Base-by-base conservation (phyloP, 1,140 invertebrate species). In the Pollicipes pollicipes region DNA sequence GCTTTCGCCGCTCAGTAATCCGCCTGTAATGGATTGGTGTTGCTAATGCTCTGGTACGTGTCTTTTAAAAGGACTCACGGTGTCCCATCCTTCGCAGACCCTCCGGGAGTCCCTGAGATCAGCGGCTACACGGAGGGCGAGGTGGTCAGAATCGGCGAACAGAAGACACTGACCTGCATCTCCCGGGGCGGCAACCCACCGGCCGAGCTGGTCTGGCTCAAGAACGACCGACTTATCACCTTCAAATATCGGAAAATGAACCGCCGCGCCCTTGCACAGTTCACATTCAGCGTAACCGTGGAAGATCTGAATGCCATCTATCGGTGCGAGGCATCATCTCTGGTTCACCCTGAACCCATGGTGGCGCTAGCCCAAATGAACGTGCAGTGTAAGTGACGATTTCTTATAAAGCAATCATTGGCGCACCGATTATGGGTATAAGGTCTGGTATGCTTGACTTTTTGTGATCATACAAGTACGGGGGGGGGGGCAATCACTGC, bases 181-280 rank as follows among this genome's bases (percentile, higher is more conserved):
- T 94, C 93, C 69, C 84, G 89, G 27, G 93, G 93, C 68, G 95
- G 95, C 27, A 97, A 98, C 83, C 95, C 95, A 30, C 88, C 92
- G 26, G 92, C 94, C 6, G 88, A 93, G 78, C 85, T 97, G 8
- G 87, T 93, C 72, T 97, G 94, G 94, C 95, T 90, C 81, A 89
- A 90, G 77, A 94, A 95, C 77, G 86, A 88, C n/a, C 87, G 90
- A 73, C 86, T 89, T 77, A 88, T 93, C 71, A 84, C 87, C 71
- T 89, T 87, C 35, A 70, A 72, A 17, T 71, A 92, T 80, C 86
- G 87, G 72, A 91, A 90, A 1, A 85, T 86, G 67, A 87, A 87
- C 4, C 82, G 87, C 30, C 84, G 93, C 76, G 92, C 91, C 26
- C 87, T 92, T 76, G 95, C 92, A 78, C 85, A 89, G 30, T 86